A percentile compares a stretch with the other conserved stretches of the same genome.
phyloP scores from a whole-genome alignment of 2,888 invertebrate species.

The Andrena marginata region DNA sequence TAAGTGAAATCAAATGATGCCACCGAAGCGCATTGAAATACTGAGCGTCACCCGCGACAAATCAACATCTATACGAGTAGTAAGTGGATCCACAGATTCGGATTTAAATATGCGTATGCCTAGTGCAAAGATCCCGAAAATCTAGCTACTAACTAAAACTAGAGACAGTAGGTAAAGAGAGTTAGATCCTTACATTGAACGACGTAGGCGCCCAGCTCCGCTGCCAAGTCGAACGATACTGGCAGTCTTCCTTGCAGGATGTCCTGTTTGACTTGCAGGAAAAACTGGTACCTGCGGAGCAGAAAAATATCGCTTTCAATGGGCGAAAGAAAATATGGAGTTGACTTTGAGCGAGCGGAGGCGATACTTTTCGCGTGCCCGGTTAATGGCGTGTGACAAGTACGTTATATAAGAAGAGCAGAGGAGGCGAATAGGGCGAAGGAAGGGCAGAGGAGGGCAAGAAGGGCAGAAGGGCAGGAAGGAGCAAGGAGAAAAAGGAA shows the following conservation, averaged over 20 bases:
- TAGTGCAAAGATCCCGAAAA: too few relatives aligned
- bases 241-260: constrained; percentile 97
- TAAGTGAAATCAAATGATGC: background rate
- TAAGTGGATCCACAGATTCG: too few relatives aligned
- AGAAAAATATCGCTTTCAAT: constrained; percentile 2
- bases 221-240: constrained; percentile 95
- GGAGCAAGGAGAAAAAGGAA: constrained; percentile 24
- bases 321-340: background rate
- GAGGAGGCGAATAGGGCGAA: background rate
- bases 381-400: constrained; percentile 43
- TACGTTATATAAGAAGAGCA: constrained; percentile 8
- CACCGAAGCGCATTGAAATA: background rate
- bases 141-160: too few relatives aligned
- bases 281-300: constrained; percentile 95
- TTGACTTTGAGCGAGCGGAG: background rate
- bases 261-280: constrained; percentile 98
- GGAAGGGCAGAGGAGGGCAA: background rate
- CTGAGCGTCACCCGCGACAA: background rate
- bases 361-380: constrained; percentile 9
- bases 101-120: too few relatives aligned
- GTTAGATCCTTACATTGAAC: constrained; percentile 94
- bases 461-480: background rate
- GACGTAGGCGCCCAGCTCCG: constrained; percentile 96
- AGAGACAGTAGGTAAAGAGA: too few relatives aligned
- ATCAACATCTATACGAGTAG: background rate